Evolutionary conservation across 2,888 invertebrate species (phyloP).

Genomic region (Tachina grossa): DNA sequence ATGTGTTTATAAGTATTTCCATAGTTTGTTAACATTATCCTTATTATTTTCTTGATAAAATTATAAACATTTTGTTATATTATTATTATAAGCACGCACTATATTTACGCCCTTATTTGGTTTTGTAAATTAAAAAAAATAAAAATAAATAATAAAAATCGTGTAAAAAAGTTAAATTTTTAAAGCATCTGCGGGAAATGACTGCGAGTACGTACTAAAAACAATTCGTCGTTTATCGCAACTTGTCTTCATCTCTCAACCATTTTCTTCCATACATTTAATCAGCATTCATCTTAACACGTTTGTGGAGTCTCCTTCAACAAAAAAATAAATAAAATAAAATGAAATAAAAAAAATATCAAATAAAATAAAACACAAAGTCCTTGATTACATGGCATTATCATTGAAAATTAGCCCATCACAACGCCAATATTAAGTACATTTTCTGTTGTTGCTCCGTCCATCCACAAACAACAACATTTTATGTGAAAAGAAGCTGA

Average conservation of each 20-base stretch:
- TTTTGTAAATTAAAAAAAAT: slow-evolving; percentile 21
- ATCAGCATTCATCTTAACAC: slow-evolving; percentile 54
- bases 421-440: slow-evolving; percentile 41
- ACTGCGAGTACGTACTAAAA: slow-evolving; percentile 19
- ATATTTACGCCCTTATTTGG: slow-evolving; percentile 70
- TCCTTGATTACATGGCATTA: slow-evolving; percentile 73
- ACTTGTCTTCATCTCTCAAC: slow-evolving; percentile 28
- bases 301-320: slow-evolving; percentile 27
- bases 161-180: slow-evolving; percentile 23
- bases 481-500: slow-evolving; percentile 32
- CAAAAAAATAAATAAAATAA: background rate
- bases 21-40: slow-evolving; percentile 44
- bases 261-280: slow-evolving; percentile 38
- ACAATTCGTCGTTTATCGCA: slow-evolving; percentile 43
- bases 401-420: slow-evolving; percentile 72
- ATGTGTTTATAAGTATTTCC: slow-evolving; percentile 18
- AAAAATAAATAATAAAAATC: slow-evolving; percentile 18
- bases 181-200: slow-evolving; percentile 44
- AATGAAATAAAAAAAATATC: background rate
- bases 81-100: slow-evolving; percentile 70
- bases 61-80: slow-evolving; percentile 49
- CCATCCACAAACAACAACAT: background rate
- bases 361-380: slow-evolving; percentile 46
- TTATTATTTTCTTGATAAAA: slow-evolving; percentile 31
- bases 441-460: background rate